Base-by-base conservation (phyloP, 2,888 invertebrate species). In the Lepeophtheirus nordmannii region DNA sequence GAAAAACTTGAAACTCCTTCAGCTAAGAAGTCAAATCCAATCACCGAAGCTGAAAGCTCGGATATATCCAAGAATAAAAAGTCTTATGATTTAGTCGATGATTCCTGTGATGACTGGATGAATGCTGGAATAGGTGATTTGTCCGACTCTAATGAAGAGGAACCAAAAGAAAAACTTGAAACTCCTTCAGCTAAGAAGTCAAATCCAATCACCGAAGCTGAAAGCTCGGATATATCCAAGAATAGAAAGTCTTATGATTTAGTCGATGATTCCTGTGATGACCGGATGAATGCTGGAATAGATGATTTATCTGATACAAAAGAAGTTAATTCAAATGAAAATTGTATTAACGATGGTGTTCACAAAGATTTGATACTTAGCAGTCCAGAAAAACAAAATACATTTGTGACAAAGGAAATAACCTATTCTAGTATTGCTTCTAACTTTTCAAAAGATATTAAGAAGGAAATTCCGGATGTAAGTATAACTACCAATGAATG, bases 201-300 rank as follows among this genome's bases (percentile, higher is more conserved):
- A 46, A 46, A 30, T 2, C 2, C 8, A 8, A 46, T 46, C 5
- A 1, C 53, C 5, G 53, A 46, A 17, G 14, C 2, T 14, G 8
- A 46, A 30, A 30, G 30, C 30, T 30, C 30, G 7, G 30, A 30
- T 30, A 30, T 5, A 8, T 46, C 53, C 17, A 46, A 17, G n/a
- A 8, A 10, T 1, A 60, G 22, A 14, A 60, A 60, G 23, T 30
- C 60, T 23, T 60, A 20, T 14, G 60, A 60, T 30, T 60, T 60
- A 1, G 17, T 37, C 12, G 60, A 60, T 60, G 23, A 23, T 11
- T 60, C 39, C 1, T 37, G 60, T 22, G 23, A n/a, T 7, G 9
- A 30, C 30, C 7, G 23, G 10, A 60, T 60, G 22, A 38, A 60
- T 10, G 60, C 30, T 60, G 60, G 53, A 17, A 46, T 46, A n/a